phyloP scores from a whole-genome alignment of 2,888 invertebrate genomes.

The Campopleginae sp. region DNA sequence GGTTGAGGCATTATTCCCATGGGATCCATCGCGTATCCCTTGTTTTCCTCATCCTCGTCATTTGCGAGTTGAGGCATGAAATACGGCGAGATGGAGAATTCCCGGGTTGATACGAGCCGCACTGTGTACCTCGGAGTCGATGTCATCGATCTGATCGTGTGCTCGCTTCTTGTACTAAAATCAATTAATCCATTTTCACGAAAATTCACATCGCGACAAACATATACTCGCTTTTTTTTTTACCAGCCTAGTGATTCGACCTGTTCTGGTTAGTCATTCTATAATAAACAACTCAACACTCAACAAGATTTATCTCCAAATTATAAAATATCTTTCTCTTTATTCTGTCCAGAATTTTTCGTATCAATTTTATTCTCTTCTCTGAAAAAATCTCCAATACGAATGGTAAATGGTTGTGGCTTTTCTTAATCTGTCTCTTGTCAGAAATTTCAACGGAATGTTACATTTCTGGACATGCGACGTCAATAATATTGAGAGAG shows the following conservation, averaged over 20 bases:
- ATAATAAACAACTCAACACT: no score
- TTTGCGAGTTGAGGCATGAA: slow-evolving; percentile 54
- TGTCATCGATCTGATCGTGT: slow-evolving; percentile 49
- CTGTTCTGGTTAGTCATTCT: no score
- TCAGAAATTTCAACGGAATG: not conserved
- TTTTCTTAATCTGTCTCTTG: not conserved
- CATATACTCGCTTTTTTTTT: no score
- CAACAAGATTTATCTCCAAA: no score
- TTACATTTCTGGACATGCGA: not conserved
- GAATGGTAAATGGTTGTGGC: not conserved
- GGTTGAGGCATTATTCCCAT: slow-evolving; percentile 38
- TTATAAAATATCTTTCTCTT: no score
- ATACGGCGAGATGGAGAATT: slow-evolving; percentile 59
- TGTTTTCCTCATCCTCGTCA: slow-evolving; percentile 12
- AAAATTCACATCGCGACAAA: not conserved
- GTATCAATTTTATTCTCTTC: slow-evolving; percentile 2
- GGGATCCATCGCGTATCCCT: slow-evolving; percentile 30
- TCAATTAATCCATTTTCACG: not conserved
- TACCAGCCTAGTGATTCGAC: no score
- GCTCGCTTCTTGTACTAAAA: slow-evolving; percentile 54
- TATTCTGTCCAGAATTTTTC: not conserved
- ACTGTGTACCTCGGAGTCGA: slow-evolving; percentile 60
- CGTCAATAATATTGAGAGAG: not conserved
- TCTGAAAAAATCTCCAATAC: not conserved
- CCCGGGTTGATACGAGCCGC: slow-evolving; percentile 55